phyloP scores from a whole-genome alignment of 2,888 invertebrate species.

The Agriopis marginaria region DNA sequence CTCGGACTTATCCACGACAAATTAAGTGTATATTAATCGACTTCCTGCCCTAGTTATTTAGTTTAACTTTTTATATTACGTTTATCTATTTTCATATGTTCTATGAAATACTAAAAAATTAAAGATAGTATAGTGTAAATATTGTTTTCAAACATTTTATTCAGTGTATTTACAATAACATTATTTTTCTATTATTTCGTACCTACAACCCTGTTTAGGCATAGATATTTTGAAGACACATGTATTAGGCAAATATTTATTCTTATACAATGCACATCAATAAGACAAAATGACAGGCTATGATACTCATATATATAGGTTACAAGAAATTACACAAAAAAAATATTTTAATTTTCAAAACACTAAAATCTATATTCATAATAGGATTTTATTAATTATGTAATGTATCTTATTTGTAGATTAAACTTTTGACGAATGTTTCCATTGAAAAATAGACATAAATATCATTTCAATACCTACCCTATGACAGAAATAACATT shows the following conservation, averaged over 20 bases:
- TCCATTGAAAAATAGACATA: background rate
- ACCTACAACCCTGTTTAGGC: constrained; percentile 71
- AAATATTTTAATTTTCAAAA: background rate
- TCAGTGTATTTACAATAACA: constrained; percentile 62
- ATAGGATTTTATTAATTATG: too few relatives aligned
- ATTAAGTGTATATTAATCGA: too few relatives aligned
- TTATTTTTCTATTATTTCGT: constrained; percentile 51
- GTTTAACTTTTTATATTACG: background rate
- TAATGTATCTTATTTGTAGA: background rate
- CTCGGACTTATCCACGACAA: too few relatives aligned
- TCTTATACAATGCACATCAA: constrained; percentile 4
- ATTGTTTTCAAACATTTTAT: constrained; percentile 68
- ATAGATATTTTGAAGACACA: constrained; percentile 47
- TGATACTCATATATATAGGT: background rate
- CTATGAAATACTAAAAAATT: background rate
- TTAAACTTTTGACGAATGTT: background rate
- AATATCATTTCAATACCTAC: too few relatives aligned
- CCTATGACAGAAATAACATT: background rate
- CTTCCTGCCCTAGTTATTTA: too few relatives aligned
- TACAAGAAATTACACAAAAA: background rate
- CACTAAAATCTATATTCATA: background rate
- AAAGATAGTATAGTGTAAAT: constrained; percentile 23
- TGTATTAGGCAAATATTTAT: constrained; percentile 17
- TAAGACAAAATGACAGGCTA: background rate
- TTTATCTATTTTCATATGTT: background rate